Base-by-base conservation (phyloP, 2,888 invertebrate species). In the Aricia artaxerxes region DNA sequence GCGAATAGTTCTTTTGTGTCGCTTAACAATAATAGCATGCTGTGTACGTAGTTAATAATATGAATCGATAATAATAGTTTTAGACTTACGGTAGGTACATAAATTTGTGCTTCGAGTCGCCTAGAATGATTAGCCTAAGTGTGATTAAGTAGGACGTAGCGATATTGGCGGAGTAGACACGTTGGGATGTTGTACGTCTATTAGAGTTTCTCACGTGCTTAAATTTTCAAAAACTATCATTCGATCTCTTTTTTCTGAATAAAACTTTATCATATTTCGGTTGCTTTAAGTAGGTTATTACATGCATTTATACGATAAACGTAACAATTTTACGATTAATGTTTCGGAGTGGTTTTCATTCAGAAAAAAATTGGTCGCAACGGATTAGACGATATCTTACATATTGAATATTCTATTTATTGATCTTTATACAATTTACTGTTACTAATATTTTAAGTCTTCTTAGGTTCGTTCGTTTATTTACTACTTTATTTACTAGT, bases 401-500 rank as follows among this genome's bases (percentile, higher is more conserved):
- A 76, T 76, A 73, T 44, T 44, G 73, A 44, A 73, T 35, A 73
- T 76, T 76, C 24, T 76, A 76, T 78, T 75, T 78, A 78, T 78
- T 78, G 78, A 78, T 73, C 61, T 75, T 61, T 78, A 91, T 92
- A 92, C 89, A 90, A 89, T 87, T 80, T 81, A 81, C 82, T 82
- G 79, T 80, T 82, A 78, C 81, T 80, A 80, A 81, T 83, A 81
- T 44, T 80, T 75, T 83, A 83, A 84, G 82, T 82, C 82, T 83
- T 83, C 79, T 83, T 85, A 85, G 88, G 88, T 86, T 85, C 87
- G 88, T 84, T 88, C 84, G 80, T 87, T 89, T 88, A 87, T 90
- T 89, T 88, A 90, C 87, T 89, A 90, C 90, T 87, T 86, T 88
- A 87, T 90, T 89, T 88, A 90, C 87, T 89, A 90, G 90, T 87